Evolutionary conservation across 2,113 vertebrate species (phyloP).

Genomic region (Bambusicola thoracicus): DNA sequence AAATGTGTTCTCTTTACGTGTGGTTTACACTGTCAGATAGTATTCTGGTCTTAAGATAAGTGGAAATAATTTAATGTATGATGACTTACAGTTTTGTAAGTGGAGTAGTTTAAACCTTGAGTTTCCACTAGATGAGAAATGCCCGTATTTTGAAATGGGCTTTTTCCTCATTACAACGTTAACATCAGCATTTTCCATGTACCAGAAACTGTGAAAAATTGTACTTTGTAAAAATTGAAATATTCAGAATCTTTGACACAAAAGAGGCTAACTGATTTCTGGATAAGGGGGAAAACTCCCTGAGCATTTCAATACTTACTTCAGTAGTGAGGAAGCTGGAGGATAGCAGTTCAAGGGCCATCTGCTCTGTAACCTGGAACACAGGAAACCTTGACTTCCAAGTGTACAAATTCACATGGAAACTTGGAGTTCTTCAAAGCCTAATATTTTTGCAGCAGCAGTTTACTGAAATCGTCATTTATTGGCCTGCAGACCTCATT

Average conservation of each 20-base stretch:
- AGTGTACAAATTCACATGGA: background rate
- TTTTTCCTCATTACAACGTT: background rate
- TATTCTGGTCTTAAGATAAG: conserved; percentile 4
- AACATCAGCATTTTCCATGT: background rate
- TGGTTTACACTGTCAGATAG: background rate
- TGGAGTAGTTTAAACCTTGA: background rate
- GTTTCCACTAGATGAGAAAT: background rate
- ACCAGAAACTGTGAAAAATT: background rate
- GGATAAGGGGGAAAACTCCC: background rate
- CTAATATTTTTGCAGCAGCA: background rate
- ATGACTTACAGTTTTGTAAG: background rate
- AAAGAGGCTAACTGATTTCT: background rate
- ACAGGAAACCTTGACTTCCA: background rate
- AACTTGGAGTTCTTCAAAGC: background rate
- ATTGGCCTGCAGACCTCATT: background rate
- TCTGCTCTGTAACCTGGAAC: background rate
- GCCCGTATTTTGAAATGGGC: background rate
- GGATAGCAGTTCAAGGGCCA: background rate
- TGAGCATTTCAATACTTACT: background rate
- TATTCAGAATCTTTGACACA: background rate
- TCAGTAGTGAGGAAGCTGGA: background rate
- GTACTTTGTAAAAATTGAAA: background rate
- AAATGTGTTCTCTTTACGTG: background rate
- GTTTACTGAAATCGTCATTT: background rate
- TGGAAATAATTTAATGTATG: background rate